phyloP scores from a whole-genome alignment of 2,888 invertebrate genomes.

The Epinotia bilunana region DNA sequence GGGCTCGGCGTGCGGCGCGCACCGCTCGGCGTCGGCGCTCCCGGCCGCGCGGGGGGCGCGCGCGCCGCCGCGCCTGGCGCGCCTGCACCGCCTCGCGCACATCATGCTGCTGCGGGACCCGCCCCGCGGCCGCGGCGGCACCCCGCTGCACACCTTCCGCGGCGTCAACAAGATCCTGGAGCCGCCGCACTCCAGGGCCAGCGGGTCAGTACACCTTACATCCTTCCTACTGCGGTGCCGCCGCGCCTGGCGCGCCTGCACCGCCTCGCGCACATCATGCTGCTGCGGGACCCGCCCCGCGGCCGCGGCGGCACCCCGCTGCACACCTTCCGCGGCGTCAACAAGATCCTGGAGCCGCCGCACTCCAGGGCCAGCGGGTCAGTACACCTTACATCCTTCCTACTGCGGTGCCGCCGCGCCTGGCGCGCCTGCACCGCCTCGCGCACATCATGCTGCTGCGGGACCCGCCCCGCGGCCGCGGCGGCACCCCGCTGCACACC shows the following conservation, averaged over 20 bases:
- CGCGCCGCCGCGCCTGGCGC: slow-evolving; percentile 69
- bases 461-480: slow-evolving; percentile 86
- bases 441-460: slow-evolving; percentile 94
- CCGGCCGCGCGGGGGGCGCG: slow-evolving; percentile 64
- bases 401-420: slow-evolving; percentile 57
- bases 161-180: slow-evolving; percentile 94
- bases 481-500: slow-evolving; percentile 89
- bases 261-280: slow-evolving; percentile 93
- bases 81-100: slow-evolving; percentile 90
- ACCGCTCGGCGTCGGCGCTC: slow-evolving; percentile 51
- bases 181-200: slow-evolving; percentile 80
- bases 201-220: slow-evolving; percentile 59
- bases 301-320: slow-evolving; percentile 89
- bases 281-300: slow-evolving; percentile 88
- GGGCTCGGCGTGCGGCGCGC: slow-evolving; percentile 59
- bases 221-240: slow-evolving; percentile 45
- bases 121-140: slow-evolving; percentile 85
- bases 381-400: neutral
- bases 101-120: slow-evolving; percentile 94
- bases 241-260: slow-evolving; percentile 89
- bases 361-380: slow-evolving; percentile 74
- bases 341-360: slow-evolving; percentile 90
- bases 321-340: slow-evolving; percentile 91
- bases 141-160: slow-evolving; percentile 89
- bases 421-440: slow-evolving; percentile 87